Conservation (phyloP, 1,140 invertebrate species). For the Neotoxoptera formosana region DNA sequence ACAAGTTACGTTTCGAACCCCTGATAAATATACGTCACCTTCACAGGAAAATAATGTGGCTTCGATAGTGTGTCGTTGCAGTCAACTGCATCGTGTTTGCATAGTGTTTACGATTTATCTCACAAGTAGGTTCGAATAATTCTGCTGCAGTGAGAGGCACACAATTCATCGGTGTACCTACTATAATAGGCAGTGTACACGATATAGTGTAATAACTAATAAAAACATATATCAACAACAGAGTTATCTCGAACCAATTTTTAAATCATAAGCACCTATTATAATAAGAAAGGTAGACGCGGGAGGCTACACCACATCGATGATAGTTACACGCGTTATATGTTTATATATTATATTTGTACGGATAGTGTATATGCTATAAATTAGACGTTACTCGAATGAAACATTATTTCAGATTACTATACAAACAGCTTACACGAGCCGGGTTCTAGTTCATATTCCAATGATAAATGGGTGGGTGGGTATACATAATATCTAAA, state of each 20-base stretch:
- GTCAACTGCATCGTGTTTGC: conserved; percentile 37
- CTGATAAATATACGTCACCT: conserved; percentile 34
- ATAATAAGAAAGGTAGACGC: not conserved
- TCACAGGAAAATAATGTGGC: conserved; percentile 25
- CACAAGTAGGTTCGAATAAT: not conserved
- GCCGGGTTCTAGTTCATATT: not conserved
- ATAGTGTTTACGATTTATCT: conserved; percentile 11
- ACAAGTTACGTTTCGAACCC: conserved; percentile 30
- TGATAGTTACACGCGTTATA: not conserved
- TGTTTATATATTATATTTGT: not conserved
- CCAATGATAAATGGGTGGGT: not conserved
- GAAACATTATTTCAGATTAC: not conserved
- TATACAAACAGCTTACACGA: not conserved
- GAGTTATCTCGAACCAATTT: not conserved
- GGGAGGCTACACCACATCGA: not conserved
- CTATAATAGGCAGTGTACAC: not conserved
- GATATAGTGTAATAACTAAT: not conserved
- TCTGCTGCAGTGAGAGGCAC: not conserved
- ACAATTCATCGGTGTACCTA: not conserved
- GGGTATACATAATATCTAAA: not conserved
- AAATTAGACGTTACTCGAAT: not conserved
- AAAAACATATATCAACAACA: not conserved
- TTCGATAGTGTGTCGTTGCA: not conserved
- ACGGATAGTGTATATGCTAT: not conserved
- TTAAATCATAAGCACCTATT: not conserved